Evolutionary conservation across 2,797 vertebrate species (phyloP).

Genomic region (Sebastes oblongus): DNA sequence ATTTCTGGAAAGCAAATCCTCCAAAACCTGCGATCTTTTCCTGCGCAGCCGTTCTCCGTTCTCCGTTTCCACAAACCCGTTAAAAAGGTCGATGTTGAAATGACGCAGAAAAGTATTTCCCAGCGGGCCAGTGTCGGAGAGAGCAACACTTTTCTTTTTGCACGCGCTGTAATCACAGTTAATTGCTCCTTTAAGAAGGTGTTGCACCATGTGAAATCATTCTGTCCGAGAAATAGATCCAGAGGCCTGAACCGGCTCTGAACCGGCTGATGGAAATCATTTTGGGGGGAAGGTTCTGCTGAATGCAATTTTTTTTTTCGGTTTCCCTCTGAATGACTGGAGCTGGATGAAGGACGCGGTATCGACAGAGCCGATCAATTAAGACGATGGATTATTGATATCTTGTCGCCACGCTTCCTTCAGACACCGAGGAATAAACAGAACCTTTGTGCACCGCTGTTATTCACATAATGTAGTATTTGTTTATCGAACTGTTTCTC

Average conservation of each 20-base stretch:
- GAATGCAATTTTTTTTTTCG: not conserved
- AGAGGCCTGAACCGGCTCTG: slow-evolving; percentile 22
- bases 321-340: not conserved
- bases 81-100: slow-evolving; percentile 80
- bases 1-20: slow-evolving; percentile 65
- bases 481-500: slow-evolving; percentile 31
- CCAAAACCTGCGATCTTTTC: slow-evolving; percentile 57
- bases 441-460: slow-evolving; percentile 39
- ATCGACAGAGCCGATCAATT: slow-evolving; percentile 58
- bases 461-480: slow-evolving; percentile 43
- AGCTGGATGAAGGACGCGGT: slow-evolving; percentile 23
- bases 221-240: slow-evolving; percentile 51
- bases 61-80: slow-evolving; percentile 68
- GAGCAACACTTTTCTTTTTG: slow-evolving; percentile 72
- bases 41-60: slow-evolving; percentile 35
- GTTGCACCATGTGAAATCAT: slow-evolving; percentile 74
- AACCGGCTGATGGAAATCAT: slow-evolving; percentile 36
- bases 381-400: slow-evolving; percentile 60
- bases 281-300: slow-evolving; percentile 16
- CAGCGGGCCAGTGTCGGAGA: slow-evolving; percentile 59
- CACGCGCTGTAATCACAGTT: slow-evolving; percentile 75
- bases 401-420: slow-evolving; percentile 16
- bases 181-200: slow-evolving; percentile 78
- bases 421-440: slow-evolving; percentile 53
- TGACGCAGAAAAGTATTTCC: slow-evolving; percentile 79